A percentile compares a stretch with the other conserved stretches of the same genome.
phyloP scores from a whole-genome alignment of 2,113 vertebrate species.

The Rutilus rutilus region DNA sequence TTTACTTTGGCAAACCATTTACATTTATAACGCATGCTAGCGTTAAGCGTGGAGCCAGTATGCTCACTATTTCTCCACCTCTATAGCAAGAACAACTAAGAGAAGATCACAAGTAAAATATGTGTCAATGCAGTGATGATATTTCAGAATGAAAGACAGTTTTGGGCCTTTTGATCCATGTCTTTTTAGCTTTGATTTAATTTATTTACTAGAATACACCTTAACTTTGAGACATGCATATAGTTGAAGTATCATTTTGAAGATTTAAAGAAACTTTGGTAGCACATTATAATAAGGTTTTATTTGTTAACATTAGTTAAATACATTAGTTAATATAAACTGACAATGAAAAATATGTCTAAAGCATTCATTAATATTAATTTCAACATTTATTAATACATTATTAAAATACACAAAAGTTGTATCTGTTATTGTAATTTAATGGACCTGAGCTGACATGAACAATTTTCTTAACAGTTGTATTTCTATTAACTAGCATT shows the following conservation, averaged over 20 bases:
- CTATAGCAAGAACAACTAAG: slow-evolving; percentile 4
- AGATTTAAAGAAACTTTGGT: neutral
- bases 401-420: neutral
- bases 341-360: neutral
- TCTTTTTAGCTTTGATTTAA: neutral
- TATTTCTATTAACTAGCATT: too few relatives aligned
- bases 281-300: neutral
- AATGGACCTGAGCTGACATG: neutral
- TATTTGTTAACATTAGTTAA: neutral
- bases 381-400: neutral
- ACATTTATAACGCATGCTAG: slow-evolving; percentile 12
- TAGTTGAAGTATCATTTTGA: neutral
- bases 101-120: neutral
- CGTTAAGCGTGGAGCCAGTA: neutral
- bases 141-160: neutral
- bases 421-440: neutral
- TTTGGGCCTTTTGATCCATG: neutral
- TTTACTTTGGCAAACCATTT: slow-evolving; percentile 5
- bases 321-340: neutral
- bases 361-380: neutral
- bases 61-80: neutral
- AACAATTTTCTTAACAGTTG: neutral
- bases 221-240: neutral
- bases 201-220: neutral
- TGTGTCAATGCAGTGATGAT: neutral